Base-by-base conservation (phyloP, 2,797 vertebrate genomes). In the Poeciliopsis turneri region DNA sequence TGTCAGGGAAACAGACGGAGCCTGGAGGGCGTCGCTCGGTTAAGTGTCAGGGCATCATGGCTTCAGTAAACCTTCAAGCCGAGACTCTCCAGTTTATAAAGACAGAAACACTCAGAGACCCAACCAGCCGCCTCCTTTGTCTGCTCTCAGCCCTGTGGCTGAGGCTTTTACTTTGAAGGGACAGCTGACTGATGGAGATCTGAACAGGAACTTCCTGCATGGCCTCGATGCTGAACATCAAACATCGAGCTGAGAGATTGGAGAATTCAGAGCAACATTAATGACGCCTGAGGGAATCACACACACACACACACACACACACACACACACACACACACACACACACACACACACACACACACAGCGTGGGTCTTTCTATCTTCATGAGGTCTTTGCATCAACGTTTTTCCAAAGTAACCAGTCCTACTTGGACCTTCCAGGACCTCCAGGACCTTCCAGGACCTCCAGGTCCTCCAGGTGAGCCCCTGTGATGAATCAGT, bases 141-240 rank as follows among this genome's bases (percentile, higher is more conserved):
- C 8, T 15, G 39, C 4, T 47, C 15, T 47, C 16, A 47, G n/a
- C 53, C 7, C 33, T 20, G 33, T 76, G 18, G 43, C 55, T 59
- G 23, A 61, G 64, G 30, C 79, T 84, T 84, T 87, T 83, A 83
- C 72, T 88, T 86, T 87, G 88, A 86, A 87, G 66, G 86, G 25
- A 18, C 0, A 61, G 28, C 2, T 59, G 55, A 75, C 10, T 84
- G 82, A 70, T 59, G 66, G 11, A 69, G 59, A 69, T 81, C 74
- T 66, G 78, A 74, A 77, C 72, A 87, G 77, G 80, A 78, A 80
- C 73, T 82, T 84, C 84, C 87, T 86, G 55, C 64, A 82, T 82
- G 87, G 49, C 78, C 72, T 69, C 49, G 55, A 81, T n/a, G 36
- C 61, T 13, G 28, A 80, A 88, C 77, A 83, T 86, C 84, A 87